These are phyloP conservation scores for Malurus splendens DNA, from an alignment of 2,797 vertebrate species.

Conservation along the genomic window DNA sequence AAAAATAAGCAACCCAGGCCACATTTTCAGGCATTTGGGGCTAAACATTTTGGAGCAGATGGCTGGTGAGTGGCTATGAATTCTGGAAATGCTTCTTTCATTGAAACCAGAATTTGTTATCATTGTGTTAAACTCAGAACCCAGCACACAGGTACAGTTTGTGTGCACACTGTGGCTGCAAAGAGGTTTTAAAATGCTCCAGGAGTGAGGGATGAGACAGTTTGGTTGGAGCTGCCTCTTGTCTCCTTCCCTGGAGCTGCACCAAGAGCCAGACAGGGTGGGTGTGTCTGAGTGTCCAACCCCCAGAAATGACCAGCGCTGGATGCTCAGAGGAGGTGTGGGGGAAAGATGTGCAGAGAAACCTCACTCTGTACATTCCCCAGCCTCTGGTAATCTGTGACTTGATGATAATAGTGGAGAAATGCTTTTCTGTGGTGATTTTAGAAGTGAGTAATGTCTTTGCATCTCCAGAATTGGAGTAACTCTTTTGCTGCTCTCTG, in stretches of 20 bases:
- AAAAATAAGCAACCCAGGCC: neutral
- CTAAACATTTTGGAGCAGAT: neutral
- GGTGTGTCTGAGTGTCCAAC: accelerated
- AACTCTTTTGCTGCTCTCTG: neutral
- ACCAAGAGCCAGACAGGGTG: neutral
- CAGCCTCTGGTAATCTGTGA: neutral
- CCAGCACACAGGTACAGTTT: neutral
- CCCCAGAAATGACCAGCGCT: neutral
- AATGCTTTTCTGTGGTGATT: neutral
- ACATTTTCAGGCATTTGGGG: neutral
- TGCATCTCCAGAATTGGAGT: neutral
- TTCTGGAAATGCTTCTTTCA: neutral
- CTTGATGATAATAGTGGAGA: neutral
- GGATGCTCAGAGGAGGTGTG: neutral
- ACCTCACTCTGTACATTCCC: neutral
- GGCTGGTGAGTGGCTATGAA: neutral
- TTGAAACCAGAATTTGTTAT: neutral
- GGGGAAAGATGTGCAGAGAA: neutral
- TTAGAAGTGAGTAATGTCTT: neutral
- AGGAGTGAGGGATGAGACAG: neutral
- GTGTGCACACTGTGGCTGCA: neutral
- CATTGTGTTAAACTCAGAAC: neutral
- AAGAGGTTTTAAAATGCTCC: neutral
- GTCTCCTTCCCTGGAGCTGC: neutral
- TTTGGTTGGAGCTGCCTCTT: neutral